Evolutionary conservation across 1,140 invertebrate genomes (phyloP).

Genomic region (Mycetomoellerius zeteki): DNA sequence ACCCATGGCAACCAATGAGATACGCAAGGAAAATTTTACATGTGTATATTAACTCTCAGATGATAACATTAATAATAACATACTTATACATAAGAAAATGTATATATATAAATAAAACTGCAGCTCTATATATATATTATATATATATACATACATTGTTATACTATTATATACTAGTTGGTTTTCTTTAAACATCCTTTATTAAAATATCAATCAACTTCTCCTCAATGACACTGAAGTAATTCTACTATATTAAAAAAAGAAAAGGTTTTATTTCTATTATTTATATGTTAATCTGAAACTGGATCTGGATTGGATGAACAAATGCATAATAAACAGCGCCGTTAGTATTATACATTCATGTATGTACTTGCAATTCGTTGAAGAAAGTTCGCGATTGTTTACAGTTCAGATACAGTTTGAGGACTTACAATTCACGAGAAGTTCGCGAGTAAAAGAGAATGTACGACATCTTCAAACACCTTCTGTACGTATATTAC

Average conservation of each 20-base stretch:
- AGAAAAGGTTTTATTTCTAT: not conserved
- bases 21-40: conserved; percentile 53
- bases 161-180: conserved; percentile 33
- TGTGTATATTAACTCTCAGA: conserved; percentile 59
- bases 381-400: too few relatives aligned
- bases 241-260: not conserved
- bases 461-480: too few relatives aligned
- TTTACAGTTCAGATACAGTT: too few relatives aligned
- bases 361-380: too few relatives aligned
- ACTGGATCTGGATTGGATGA: not conserved
- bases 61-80: conserved; percentile 51
- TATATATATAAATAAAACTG: conserved; percentile 64
- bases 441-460: too few relatives aligned
- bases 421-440: too few relatives aligned
- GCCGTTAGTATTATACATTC: not conserved
- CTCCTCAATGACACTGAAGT: not conserved
- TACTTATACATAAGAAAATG: conserved; percentile 58
- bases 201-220: not conserved
- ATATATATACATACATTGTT: conserved; percentile 48
- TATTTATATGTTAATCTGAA: not conserved
- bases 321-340: not conserved
- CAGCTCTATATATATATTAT: conserved; percentile 42
- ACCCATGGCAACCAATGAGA: conserved; percentile 16
- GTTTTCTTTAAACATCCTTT: conserved; percentile 37
- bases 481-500: too few relatives aligned